Base-by-base conservation (phyloP, 2,888 invertebrate species). In the Lypha dubia region DNA sequence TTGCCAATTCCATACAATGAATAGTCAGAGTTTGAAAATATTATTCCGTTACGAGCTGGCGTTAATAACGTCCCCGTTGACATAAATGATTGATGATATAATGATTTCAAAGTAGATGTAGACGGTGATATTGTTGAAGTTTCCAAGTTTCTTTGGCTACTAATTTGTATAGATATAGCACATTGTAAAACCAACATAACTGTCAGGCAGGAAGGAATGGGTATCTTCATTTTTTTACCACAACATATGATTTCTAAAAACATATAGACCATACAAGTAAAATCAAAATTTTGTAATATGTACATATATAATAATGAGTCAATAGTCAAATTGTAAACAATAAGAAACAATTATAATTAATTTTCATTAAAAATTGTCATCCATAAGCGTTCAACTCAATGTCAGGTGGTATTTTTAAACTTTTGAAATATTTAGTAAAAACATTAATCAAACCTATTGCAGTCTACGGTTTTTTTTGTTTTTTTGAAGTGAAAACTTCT, bases 101-200 rank as follows among this genome's bases (percentile, higher is more conserved):
- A 38, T 32, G 80, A 76, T 35, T 84, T 84, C 38, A 56, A 28
- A 20, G 71, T 62, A 13, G 56, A 76, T 67, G 67, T 53, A 49
- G 56, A 44, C n/a, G 79, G 32, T 76, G 71, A 38, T 79, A 49
- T 35, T 56, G 84, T 53, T 20, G 84, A 77, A 67, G 75, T 73
- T 63, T 73, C 80, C 20, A 80, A 56, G 53, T 13, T 38, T 70
- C 70, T 65, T 60, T 71, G 60, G 65, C 62, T 84, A 58, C 74
- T 77, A 41, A 81, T 81, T 76, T 84, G 76, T 81, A 77, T 74
- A 63, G 67, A 74, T 35, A 53, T 58, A 77, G 77, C 81, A 77
- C 63, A 74, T 74, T 84, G 77, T 56, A 73, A 70, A 77, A 81
- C 71, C 76, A 84, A 71, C 81, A 81, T 81, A 70, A 75, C 70